Conservation (phyloP, 2,797 vertebrate species). For the Poecilia wingei region DNA sequence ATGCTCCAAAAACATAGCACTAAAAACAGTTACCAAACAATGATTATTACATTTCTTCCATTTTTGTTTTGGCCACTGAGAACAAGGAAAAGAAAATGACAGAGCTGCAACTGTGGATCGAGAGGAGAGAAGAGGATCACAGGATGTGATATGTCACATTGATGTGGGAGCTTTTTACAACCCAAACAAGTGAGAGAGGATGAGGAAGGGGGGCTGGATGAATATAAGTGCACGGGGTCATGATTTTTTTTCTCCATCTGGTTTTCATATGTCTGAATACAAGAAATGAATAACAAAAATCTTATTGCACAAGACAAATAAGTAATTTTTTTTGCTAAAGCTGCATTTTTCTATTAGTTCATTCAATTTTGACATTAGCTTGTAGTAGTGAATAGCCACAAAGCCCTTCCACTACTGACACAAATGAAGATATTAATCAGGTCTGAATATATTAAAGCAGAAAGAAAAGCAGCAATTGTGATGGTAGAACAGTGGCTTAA, state of each 20-base stretch:
- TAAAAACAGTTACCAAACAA: constrained; percentile 87
- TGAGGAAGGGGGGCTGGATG: background rate
- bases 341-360: background rate
- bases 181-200: background rate
- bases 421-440: background rate
- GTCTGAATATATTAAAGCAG: background rate
- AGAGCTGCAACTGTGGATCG: constrained; percentile 43
- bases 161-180: background rate
- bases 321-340: background rate
- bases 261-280: background rate
- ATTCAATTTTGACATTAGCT: background rate
- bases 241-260: background rate
- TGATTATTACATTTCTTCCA: constrained; percentile 77
- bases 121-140: constrained; percentile 47
- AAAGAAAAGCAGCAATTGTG: background rate
- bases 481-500: background rate
- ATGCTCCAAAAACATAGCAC: constrained; percentile 85
- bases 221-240: background rate
- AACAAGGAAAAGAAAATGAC: constrained; percentile 59
- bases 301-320: background rate
- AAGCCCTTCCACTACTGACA: background rate
- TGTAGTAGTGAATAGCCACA: background rate
- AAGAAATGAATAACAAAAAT: background rate
- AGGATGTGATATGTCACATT: constrained; percentile 5
- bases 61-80: constrained; percentile 73